phyloP scores from a whole-genome alignment of 2,888 invertebrate species.

The Chrysolina haemoptera region DNA sequence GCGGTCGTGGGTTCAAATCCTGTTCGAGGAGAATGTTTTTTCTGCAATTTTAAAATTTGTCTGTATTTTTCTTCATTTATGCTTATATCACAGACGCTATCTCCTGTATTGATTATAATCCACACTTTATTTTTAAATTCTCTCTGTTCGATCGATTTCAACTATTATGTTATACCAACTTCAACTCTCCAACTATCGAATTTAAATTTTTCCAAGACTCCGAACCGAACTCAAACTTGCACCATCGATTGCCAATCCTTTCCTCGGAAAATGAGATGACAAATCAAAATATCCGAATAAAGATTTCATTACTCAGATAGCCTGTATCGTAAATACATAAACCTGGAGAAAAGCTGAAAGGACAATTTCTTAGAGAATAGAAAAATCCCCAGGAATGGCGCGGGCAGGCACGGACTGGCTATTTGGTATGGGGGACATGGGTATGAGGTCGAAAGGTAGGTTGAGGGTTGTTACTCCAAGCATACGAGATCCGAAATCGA shows the following conservation, averaged over 20 bases:
- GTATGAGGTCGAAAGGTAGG: not conserved
- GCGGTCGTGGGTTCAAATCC: too few species aligned
- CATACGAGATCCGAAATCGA: too few species aligned
- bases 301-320: slow-evolving; percentile 19
- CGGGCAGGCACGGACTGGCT: not conserved
- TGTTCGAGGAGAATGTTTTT: too few species aligned
- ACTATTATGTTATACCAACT: too few species aligned
- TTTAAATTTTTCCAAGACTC: not conserved
- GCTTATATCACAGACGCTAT: too few species aligned
- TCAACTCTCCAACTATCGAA: too few species aligned
- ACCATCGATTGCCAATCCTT: not conserved
- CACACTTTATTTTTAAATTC: too few species aligned
- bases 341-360: not conserved
- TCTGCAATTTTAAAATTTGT: too few species aligned
- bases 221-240: not conserved
- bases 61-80: too few species aligned
- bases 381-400: not conserved
- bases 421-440: not conserved
- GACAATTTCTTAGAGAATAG: slow-evolving; percentile 4
- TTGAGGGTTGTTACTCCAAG: too few species aligned
- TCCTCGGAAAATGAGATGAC: slow-evolving; percentile 13
- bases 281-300: slow-evolving; percentile 29
- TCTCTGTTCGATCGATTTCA: too few species aligned
- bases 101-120: too few species aligned
- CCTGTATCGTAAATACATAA: slow-evolving; percentile 17